Percentiles rank a stretch among this genome's conserved stretches.
Evolutionary conservation across 2,797 vertebrate species (phyloP).

Genomic region (Acanthornis magna): DNA sequence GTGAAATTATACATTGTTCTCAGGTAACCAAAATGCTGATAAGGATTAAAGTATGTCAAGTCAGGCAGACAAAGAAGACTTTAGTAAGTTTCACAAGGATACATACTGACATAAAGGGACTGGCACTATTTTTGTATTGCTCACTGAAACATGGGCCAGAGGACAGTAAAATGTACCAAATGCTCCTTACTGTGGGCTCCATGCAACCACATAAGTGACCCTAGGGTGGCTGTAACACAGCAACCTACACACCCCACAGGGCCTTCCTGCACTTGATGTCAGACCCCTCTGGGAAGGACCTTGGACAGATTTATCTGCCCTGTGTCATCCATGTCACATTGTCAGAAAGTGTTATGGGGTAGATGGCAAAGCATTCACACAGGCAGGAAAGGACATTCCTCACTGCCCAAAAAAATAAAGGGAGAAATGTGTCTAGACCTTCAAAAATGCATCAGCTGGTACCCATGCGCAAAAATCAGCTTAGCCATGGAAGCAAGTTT

Average conservation of each 20-base stretch:
- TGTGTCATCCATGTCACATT: background rate
- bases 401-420: background rate
- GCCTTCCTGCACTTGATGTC: background rate
- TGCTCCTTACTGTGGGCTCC: background rate
- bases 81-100: background rate
- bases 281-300: background rate
- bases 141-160: background rate
- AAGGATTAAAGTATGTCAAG: background rate
- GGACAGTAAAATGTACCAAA: background rate
- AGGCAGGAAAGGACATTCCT: constrained; percentile 31
- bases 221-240: background rate
- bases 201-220: background rate
- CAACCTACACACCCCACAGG: background rate
- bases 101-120: background rate
- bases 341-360: background rate
- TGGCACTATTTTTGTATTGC: background rate
- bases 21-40: background rate
- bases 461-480: background rate
- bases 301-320: background rate
- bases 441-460: background rate
- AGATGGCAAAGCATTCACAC: background rate
- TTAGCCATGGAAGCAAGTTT: background rate
- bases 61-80: background rate
- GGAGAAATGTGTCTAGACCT: background rate
- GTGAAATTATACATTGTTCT: background rate